Base-by-base conservation (phyloP, 1,140 invertebrate genomes). In the Meloidogyne hapla region DNA sequence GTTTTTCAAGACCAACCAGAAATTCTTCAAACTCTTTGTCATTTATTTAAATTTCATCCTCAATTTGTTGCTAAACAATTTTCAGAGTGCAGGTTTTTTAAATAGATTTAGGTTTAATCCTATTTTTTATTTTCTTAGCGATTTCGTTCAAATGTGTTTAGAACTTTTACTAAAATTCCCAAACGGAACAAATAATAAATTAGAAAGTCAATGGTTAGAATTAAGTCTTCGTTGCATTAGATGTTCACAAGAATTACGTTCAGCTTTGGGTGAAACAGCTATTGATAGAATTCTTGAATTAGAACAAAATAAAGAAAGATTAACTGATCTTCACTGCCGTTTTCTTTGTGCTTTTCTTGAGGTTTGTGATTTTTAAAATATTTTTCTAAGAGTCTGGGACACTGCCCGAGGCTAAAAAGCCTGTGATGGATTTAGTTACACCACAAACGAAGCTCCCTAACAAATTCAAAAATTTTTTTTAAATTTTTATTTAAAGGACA, bases 21-120 rank as follows among this genome's bases (percentile, higher is more conserved):
- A 56, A 56, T 56, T n/a, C 48, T 56, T 21, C 6, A 6, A 21
- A 56, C 48, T 9, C 1, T 56, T 21, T n/a, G 48, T 5, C 4
- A 56, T 42, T 67, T 67, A 67, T 33, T 67, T 42, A 33, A 42
- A 25, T 42, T 38, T 42, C 65, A 67, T 25, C 65, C 65, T 6
- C 1, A 9, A 4, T 67, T n/a, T n/a, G 65, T 38, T 42, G 40
- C 28, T 18, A 67, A 42, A 67, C 28, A 67, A 38, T 67, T 67
- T 67, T 18, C 65, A 23, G 65, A 33, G 2, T 38, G n/a, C 40
- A 21, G 15, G 40, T 67, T 33, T 33, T 33, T 33, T n/a, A n/a
- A n/a, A n/a, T n/a, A n/a, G n/a, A n/a, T n/a, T n/a, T n/a, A n/a
- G n/a, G n/a, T n/a, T n/a, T n/a, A n/a, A n/a, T n/a, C n/a, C n/a